phyloP scores from a whole-genome alignment of 2,113 vertebrate species.

The Eptesicus fuscus region DNA sequence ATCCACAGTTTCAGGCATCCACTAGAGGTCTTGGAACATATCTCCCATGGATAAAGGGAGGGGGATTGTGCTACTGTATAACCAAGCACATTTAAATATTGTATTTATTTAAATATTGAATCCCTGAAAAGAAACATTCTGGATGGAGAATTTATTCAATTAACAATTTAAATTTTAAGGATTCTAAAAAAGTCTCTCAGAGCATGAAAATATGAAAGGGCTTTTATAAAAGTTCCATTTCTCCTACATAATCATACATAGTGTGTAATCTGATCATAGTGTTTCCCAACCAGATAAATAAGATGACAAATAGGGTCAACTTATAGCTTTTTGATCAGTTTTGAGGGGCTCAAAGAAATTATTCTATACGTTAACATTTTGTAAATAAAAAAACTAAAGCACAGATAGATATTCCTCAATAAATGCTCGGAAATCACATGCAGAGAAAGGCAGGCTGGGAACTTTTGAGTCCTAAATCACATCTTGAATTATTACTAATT shows the following conservation, averaged over 20 bases:
- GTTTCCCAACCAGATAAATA: background rate
- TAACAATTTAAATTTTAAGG: background rate
- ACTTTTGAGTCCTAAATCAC: conserved; percentile 27
- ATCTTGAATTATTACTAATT: conserved; percentile 60
- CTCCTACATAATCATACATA: background rate
- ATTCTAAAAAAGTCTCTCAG: background rate
- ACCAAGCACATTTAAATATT: background rate
- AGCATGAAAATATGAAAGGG: background rate
- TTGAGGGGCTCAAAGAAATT: background rate
- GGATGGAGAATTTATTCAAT: background rate
- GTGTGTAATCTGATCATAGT: background rate
- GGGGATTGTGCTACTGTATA: background rate
- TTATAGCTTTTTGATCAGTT: background rate
- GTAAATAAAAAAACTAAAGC: background rate
- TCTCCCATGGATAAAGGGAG: no score
- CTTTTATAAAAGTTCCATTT: background rate
- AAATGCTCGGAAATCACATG: background rate
- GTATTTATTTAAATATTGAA: background rate
- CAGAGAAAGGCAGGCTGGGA: background rate
- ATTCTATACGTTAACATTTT: background rate
- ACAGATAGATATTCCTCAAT: conserved; percentile 15
- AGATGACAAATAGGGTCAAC: background rate
- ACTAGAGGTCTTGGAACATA: background rate
- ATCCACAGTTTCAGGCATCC: background rate
- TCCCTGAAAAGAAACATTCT: background rate